These are phyloP conservation scores for Megaceryle maxima DNA, from an alignment of 2,113 vertebrate genomes.

Conservation along the genomic window DNA sequence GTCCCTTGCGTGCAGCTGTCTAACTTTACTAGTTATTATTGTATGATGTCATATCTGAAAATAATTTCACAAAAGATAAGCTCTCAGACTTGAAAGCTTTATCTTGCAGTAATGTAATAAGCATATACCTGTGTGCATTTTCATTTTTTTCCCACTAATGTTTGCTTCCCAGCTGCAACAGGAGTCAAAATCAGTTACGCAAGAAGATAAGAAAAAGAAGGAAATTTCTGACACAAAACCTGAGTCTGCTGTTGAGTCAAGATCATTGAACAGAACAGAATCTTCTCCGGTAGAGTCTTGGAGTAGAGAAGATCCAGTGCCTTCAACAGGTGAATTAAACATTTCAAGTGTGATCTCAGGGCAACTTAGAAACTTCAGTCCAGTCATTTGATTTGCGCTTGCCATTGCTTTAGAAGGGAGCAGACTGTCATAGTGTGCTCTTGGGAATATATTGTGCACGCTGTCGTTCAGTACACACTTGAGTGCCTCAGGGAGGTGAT, in stretches of 20 bases:
- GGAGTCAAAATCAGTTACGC: neutral
- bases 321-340: slow-evolving; percentile 52
- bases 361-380: neutral
- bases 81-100: neutral
- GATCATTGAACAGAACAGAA: neutral
- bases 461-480: neutral
- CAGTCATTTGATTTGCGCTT: neutral
- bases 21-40: neutral
- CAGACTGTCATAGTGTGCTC: neutral
- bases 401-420: neutral
- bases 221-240: neutral
- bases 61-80: neutral
- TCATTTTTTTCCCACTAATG: neutral
- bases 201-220: slow-evolving; percentile 17
- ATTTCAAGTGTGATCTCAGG: neutral
- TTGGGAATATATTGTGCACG: neutral
- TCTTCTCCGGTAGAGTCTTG: neutral
- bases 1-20: neutral
- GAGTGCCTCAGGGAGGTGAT: neutral
- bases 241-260: neutral
- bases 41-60: neutral
- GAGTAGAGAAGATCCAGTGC: neutral
- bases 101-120: neutral
- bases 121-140: neutral
- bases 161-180: slow-evolving; percentile 33